Percentiles rank a stretch among this genome's conserved stretches.
Conservation (phyloP, 2,113 vertebrate genomes). For the Amphilophus citrinellus region DNA sequence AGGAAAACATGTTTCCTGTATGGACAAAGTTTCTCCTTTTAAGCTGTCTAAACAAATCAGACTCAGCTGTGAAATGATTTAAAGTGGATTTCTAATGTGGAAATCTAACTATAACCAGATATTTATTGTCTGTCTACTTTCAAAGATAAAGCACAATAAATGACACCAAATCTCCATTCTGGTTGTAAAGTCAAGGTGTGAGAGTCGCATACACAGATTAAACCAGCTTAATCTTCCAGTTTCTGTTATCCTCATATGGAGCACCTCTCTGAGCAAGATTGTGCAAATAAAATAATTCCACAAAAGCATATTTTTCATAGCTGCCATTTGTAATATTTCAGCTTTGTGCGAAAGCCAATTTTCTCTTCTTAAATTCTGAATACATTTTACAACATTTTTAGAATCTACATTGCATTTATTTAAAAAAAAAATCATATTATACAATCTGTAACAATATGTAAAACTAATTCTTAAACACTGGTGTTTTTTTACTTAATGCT, state of each 20-base stretch:
- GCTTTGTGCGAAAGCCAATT: background rate
- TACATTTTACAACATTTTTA: background rate
- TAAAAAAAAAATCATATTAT: background rate
- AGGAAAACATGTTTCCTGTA: background rate
- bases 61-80: background rate
- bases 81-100: background rate
- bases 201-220: slow-evolving; percentile 13
- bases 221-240: slow-evolving; percentile 13
- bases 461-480: background rate
- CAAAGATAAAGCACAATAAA: background rate
- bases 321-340: background rate
- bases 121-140: background rate
- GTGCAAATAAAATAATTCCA: slow-evolving; percentile 19
- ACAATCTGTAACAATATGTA: background rate
- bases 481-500: background rate
- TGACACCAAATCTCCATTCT: background rate
- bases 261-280: background rate
- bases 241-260: slow-evolving; percentile 16
- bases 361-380: background rate
- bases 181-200: slow-evolving; percentile 5
- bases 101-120: background rate
- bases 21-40: slow-evolving; percentile 7
- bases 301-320: background rate
- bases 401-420: background rate
- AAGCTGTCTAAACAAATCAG: background rate